Conservation (phyloP, 2,113 vertebrate genomes). For the Accipiter virgatus region DNA sequence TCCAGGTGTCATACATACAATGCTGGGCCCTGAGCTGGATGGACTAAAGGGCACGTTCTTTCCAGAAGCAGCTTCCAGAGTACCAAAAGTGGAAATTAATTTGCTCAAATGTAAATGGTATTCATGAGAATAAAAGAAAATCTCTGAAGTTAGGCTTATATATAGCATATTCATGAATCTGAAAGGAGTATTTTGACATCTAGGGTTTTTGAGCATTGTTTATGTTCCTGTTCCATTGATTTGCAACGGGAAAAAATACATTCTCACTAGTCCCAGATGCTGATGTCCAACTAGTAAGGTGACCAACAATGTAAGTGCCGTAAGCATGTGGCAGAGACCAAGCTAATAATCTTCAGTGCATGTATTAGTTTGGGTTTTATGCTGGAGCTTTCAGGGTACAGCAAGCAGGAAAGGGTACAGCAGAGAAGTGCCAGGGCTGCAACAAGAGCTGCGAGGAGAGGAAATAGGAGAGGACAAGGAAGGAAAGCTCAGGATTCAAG, state of each 20-base stretch:
- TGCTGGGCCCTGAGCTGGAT: not conserved
- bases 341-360: not conserved
- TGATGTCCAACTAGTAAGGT: not conserved
- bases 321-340: not conserved
- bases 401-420: not conserved
- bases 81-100: not conserved
- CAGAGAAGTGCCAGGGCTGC: not conserved
- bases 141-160: not conserved
- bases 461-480: not conserved
- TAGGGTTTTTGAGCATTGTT: not conserved
- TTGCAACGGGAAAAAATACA: not conserved
- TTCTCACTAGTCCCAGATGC: not conserved
- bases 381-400: not conserved
- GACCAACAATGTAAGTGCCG: not conserved
- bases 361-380: not conserved
- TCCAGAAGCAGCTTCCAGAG: slow-evolving; percentile 20
- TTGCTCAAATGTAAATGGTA: not conserved
- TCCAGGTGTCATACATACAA: not conserved
- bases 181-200: not conserved
- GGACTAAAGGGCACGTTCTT: not conserved
- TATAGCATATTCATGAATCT: not conserved
- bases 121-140: slow-evolving; percentile 2
- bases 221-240: not conserved
- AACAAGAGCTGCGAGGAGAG: not conserved
- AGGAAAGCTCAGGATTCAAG: not conserved